These are phyloP conservation scores for Lithodes maja DNA, from an alignment of 2,888 invertebrate genomes.

Conservation along the genomic window DNA sequence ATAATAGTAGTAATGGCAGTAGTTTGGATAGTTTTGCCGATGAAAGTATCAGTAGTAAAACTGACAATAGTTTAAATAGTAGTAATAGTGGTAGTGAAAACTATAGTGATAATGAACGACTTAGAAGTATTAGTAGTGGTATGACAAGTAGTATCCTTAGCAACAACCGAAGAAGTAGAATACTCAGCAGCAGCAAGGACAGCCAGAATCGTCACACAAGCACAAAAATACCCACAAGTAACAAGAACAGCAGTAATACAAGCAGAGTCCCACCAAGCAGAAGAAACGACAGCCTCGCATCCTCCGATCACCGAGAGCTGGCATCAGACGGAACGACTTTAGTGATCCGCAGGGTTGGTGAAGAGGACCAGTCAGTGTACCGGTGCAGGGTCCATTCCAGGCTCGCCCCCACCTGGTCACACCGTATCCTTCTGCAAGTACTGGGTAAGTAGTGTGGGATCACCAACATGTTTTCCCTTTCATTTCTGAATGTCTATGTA, in stretches of 20 bases:
- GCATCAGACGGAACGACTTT: constrained; percentile 30
- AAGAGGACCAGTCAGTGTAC: constrained; percentile 42
- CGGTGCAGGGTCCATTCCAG: constrained; percentile 49
- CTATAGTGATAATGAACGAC: not conserved
- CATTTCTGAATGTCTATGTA: too few relatives aligned
- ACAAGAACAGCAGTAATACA: not conserved
- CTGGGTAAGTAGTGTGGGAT: constrained; percentile 18
- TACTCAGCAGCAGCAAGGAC: not conserved
- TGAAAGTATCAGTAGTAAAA: constrained; percentile 5
- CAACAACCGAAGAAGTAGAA: not conserved
- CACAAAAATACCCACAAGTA: not conserved
- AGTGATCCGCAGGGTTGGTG: constrained; percentile 3
- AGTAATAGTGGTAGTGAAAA: not conserved
- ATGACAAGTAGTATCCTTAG: not conserved
- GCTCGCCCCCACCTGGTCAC: constrained; percentile 43
- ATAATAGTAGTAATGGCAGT: too few relatives aligned
- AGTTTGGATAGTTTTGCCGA: not conserved
- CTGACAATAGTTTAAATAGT: not conserved
- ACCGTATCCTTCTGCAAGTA: constrained; percentile 32
- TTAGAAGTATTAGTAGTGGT: not conserved
- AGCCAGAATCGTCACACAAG: not conserved
- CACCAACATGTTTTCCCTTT: too few relatives aligned
- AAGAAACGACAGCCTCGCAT: not conserved
- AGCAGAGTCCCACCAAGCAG: not conserved
- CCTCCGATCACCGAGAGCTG: not conserved